Percentiles rank a stretch among this genome's conserved stretches.
phyloP scores from a whole-genome alignment of 2,113 vertebrate species.

The Promerops cafer region DNA sequence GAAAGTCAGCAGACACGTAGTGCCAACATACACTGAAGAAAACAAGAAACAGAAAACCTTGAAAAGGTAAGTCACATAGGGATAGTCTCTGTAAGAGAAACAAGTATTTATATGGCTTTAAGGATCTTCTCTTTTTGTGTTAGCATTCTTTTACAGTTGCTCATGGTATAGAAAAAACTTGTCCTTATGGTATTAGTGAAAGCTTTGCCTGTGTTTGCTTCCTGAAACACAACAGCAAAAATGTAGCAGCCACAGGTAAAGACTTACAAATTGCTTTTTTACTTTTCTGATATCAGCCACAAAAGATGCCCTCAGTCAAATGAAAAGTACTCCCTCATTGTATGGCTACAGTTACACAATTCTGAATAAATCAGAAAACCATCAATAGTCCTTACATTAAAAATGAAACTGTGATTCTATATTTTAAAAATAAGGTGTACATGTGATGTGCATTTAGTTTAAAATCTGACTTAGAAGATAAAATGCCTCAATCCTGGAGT shows the following conservation, averaged over 20 bases:
- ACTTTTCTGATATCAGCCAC: background rate
- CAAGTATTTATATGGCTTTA: background rate
- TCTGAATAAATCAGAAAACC: background rate
- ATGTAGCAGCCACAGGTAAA: rapidly evolving
- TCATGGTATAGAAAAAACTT: background rate
- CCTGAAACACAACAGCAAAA: background rate
- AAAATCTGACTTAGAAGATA: conserved; percentile 19
- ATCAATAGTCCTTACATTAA: background rate
- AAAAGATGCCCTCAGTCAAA: background rate
- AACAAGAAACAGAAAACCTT: background rate
- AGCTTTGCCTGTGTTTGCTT: background rate
- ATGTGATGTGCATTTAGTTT: background rate
- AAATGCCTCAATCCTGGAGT: background rate
- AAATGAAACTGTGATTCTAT: background rate
- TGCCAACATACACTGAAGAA: background rate
- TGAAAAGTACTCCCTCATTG: background rate
- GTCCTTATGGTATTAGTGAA: background rate
- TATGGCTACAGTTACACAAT: background rate
- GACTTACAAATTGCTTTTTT: background rate
- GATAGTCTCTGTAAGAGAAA: background rate
- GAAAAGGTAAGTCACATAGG: background rate
- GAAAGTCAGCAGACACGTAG: background rate
- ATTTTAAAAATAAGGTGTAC: background rate
- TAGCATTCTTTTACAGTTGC: background rate
- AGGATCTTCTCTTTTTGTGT: background rate